Percentiles rank a stretch among this genome's conserved stretches.
Evolutionary conservation across 2,797 vertebrate species (phyloP).

Genomic region (Enteromius radiatus): DNA sequence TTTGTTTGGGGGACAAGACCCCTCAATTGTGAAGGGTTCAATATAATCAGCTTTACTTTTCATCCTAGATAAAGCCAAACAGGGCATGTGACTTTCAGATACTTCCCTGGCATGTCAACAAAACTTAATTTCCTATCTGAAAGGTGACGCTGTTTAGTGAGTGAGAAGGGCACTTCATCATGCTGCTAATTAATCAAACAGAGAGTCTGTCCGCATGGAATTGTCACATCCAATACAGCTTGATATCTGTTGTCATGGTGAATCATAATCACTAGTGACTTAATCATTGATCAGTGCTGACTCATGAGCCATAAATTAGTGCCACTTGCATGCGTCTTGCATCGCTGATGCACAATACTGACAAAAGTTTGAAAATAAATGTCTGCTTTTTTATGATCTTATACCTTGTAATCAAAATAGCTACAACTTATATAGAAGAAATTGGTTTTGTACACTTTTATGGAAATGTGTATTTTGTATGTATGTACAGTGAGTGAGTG

Average conservation of each 20-base stretch:
- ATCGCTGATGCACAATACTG: neutral
- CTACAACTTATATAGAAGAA: neutral
- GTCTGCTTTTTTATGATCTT: neutral
- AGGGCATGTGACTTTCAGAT: neutral
- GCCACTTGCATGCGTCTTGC: neutral
- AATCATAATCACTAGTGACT: conserved; percentile 19
- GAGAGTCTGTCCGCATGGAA: conserved; percentile 22
- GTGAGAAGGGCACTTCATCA: conserved; percentile 19
- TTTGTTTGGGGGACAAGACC: neutral
- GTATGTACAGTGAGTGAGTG: too few species aligned
- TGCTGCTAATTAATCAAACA: conserved; percentile 34
- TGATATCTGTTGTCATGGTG: conserved; percentile 19
- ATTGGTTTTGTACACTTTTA: neutral
- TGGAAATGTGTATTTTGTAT: neutral
- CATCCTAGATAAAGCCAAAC: neutral
- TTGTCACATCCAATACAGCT: conserved; percentile 42
- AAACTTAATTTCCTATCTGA: conserved; percentile 10
- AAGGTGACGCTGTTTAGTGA: neutral
- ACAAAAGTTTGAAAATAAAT: neutral
- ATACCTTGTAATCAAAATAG: neutral
- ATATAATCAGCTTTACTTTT: conserved; percentile 15
- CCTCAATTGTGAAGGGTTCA: neutral
- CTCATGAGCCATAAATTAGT: conserved; percentile 2
- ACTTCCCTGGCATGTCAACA: neutral
- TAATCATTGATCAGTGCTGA: conserved; percentile 5